Conservation (phyloP, 2,113 vertebrate genomes). For the Poecile atricapillus region DNA sequence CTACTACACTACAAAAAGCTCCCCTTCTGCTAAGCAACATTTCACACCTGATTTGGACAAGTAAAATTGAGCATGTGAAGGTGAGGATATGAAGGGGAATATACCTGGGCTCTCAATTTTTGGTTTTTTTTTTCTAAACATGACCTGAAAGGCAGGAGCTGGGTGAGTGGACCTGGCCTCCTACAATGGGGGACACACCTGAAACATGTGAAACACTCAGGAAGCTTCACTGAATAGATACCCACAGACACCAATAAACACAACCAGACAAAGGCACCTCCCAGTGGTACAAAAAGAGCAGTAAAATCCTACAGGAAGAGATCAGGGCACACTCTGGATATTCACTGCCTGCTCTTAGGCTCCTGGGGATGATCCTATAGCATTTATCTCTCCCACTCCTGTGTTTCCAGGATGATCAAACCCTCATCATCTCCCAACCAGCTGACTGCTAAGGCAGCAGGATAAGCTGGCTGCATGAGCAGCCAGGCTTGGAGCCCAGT, state of each 20-base stretch:
- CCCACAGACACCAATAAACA: neutral
- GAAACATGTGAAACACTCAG: neutral
- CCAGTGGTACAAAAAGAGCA: neutral
- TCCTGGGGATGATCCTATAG: neutral
- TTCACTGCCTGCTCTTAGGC: neutral
- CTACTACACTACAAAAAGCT: neutral
- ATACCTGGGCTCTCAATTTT: neutral
- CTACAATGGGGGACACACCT: fast-evolving
- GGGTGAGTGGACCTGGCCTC: neutral
- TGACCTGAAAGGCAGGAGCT: neutral
- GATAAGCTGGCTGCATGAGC: neutral
- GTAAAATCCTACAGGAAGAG: neutral
- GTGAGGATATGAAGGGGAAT: neutral
- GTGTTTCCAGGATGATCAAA: neutral
- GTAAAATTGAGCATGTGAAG: neutral
- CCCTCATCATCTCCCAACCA: neutral
- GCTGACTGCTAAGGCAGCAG: neutral
- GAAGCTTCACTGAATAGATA: neutral
- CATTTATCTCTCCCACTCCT: neutral
- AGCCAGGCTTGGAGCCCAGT: neutral
- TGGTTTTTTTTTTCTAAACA: neutral
- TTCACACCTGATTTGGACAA: neutral
- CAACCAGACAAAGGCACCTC: neutral
- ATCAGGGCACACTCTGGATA: neutral
- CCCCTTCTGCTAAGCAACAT: neutral